Conservation (phyloP, 1,140 invertebrate genomes). For the Monochamus saltuarius region DNA sequence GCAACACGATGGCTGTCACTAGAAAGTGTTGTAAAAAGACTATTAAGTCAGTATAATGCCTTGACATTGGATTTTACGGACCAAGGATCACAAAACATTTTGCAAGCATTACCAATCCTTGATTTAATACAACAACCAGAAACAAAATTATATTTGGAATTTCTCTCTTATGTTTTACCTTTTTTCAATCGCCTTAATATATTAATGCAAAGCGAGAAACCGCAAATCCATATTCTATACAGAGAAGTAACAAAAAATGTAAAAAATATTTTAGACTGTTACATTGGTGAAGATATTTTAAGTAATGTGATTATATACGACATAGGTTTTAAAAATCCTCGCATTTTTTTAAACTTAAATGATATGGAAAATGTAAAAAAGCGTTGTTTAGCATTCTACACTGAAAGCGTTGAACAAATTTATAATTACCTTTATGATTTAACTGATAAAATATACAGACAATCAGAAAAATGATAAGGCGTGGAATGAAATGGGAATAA, state of each 20-base stretch:
- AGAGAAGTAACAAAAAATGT: no score
- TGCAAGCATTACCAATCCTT: conserved; percentile 4
- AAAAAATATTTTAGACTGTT: neutral
- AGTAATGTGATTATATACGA: neutral
- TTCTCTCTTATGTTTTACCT: conserved; percentile 12
- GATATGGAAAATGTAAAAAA: no score
- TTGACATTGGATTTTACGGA: conserved; percentile 45
- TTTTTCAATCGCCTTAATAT: conserved; percentile 6
- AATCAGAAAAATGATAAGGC: no score
- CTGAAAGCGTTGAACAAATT: conserved; percentile 14
- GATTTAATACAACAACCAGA: neutral
- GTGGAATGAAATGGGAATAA: no score
- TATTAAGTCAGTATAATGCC: conserved; percentile 47
- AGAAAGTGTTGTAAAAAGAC: conserved; percentile 42
- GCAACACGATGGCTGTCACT: conserved; percentile 40
- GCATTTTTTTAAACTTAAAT: no score
- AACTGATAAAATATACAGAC: no score
- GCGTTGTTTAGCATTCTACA: conserved; percentile 7
- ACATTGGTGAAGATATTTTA: conserved; percentile 5
- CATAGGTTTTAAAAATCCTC: conserved; percentile 1
- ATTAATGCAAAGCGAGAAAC: conserved; percentile 5
- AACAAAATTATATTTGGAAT: conserved; percentile 15
- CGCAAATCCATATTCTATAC: neutral
- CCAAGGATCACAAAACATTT: conserved; percentile 18
- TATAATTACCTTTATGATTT: no score